Evolutionary conservation across 2,888 invertebrate genomes (phyloP).

Genomic region (Eupithecia vulgata): DNA sequence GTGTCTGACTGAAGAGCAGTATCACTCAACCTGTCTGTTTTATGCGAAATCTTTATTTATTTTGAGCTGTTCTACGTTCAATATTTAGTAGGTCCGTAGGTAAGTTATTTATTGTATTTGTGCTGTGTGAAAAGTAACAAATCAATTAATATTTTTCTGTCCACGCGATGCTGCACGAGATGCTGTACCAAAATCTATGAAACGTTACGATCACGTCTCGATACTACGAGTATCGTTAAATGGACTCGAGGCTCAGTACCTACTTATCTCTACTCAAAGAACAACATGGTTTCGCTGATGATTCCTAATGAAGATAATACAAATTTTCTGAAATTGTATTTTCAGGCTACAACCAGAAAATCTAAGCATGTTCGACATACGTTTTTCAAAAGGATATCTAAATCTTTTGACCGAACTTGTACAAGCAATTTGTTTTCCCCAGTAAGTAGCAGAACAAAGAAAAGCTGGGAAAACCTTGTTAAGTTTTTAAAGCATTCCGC

Average conservation of each 20-base stretch:
- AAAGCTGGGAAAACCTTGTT: conserved; percentile 79
- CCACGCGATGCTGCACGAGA: too few species aligned
- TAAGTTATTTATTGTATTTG: not conserved
- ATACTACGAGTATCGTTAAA: too few species aligned
- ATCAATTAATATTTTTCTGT: not conserved
- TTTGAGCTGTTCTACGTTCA: not conserved
- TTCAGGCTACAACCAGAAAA: not conserved
- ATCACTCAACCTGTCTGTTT: conserved; percentile 36
- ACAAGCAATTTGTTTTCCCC: conserved; percentile 73
- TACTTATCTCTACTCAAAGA: not conserved
- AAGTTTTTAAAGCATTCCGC: conserved; percentile 81
- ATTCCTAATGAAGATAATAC: not conserved
- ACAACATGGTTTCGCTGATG: not conserved
- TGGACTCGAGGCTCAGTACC: too few species aligned
- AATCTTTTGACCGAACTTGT: conserved; percentile 58
- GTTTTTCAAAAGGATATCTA: conserved; percentile 35
- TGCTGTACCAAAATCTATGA: too few species aligned
- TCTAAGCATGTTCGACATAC: conserved; percentile 4
- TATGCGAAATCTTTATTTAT: conserved; percentile 26
- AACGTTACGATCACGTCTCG: too few species aligned
- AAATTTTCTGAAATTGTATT: not conserved
- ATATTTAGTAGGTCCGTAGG: not conserved
- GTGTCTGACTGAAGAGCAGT: conserved; percentile 31
- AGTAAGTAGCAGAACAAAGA: conserved; percentile 76
- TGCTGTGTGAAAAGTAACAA: not conserved